Percentiles rank a stretch among this genome's conserved stretches.
These are phyloP conservation scores for Ligdia adustata DNA, from an alignment of 2,888 invertebrate species.

Conservation along the genomic window DNA sequence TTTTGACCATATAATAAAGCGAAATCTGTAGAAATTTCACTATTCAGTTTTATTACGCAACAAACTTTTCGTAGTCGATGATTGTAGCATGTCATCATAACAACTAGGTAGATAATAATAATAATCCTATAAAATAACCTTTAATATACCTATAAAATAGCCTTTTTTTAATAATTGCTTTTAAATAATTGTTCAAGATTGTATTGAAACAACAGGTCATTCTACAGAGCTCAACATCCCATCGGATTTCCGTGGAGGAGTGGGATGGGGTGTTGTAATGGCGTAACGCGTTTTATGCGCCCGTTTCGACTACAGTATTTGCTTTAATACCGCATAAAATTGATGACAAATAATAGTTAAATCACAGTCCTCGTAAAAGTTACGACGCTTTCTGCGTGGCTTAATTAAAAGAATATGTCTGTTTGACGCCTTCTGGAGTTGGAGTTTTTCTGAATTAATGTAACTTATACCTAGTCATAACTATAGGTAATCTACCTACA, in stretches of 20 bases:
- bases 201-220: conserved; percentile 11
- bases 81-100: no score
- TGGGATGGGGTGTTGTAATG: conserved; percentile 16
- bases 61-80: no score
- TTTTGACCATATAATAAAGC: no score
- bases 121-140: no score
- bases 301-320: conserved; percentile 61
- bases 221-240: conserved; percentile 1
- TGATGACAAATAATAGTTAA: conserved; percentile 84
- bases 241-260: conserved; percentile 17
- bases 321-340: conserved; percentile 78
- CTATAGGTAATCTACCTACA: not conserved
- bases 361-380: conserved; percentile 79
- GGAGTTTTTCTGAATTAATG: conserved; percentile 1
- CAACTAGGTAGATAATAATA: no score
- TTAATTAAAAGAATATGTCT: conserved; percentile 82
- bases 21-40: no score
- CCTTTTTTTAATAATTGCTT: no score
- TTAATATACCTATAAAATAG: no score
- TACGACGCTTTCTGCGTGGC: conserved; percentile 76
- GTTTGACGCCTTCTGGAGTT: conserved; percentile 54
- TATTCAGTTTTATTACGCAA: no score
- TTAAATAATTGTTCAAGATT: no score
- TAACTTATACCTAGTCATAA: not conserved
- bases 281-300: conserved; percentile 50